Evolutionary conservation across 1,140 invertebrate genomes (phyloP), one percentile per base, ranked within the genome.

Genomic region (Zaprionus taronus): DNA sequence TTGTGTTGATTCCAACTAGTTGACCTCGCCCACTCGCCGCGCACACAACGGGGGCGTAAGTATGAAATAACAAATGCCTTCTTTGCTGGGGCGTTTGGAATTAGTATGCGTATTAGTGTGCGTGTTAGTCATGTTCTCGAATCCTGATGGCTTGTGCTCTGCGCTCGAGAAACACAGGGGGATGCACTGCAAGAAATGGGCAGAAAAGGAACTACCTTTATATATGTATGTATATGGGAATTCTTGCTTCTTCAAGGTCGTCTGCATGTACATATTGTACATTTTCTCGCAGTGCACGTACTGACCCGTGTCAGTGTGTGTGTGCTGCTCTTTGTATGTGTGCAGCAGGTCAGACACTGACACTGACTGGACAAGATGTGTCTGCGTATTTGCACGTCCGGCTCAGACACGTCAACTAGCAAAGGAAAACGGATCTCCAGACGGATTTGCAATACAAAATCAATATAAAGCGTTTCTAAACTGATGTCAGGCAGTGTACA

Each of bases 61-160:
- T 79, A 66, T 44, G 71, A 79, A 67, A 63, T 62, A 68, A 63
- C 49, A 26, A 60, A 71, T 58, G 70, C 31, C 70, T 65, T 53
- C 49, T 34, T 69, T 61, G 85, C 60, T 79, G 67, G 61, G 64
- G 64, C 47, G 44, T 60, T 47, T 73, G 49, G 69, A 85, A 85
- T 90, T 85, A 77, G 85, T 77, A 73, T 76, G 31, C 20, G 85
- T 69, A 77, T 84, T 67, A 49, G 85, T 47, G 7, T 47, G 41
- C 41, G 7, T 77, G 68, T 89, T 90, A 81, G 85, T 79, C 75
- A 68, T 87, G 72, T 79, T 61, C 67, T 75, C 60, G 70, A 68
- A 68, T 65, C 44, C 58, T 53, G 56, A 78, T 67, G 47, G 34
- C 56, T 20, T 22, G 47, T 47, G 41, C 41, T 9, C 41, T 34